These are phyloP conservation scores for Hybognathus amarus DNA, from an alignment of 2,797 vertebrate species.

Conservation along the genomic window DNA sequence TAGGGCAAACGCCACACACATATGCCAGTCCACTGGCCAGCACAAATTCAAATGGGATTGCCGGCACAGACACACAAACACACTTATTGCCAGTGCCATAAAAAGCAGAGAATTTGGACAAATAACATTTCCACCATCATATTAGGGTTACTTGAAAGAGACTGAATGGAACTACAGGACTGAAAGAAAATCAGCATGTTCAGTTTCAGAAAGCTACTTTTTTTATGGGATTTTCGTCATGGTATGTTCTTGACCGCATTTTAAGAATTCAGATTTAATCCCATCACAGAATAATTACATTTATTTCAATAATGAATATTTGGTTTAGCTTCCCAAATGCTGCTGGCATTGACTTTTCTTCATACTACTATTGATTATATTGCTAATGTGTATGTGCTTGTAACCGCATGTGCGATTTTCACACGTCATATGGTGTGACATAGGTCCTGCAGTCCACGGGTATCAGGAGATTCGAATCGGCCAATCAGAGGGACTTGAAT, in stretches of 20 bases:
- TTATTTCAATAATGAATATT: neutral
- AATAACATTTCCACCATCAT: slow-evolving; percentile 44
- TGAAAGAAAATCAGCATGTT: slow-evolving; percentile 21
- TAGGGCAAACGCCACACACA: slow-evolving; percentile 54
- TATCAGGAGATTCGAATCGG: slow-evolving; percentile 56
- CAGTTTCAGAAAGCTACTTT: neutral
- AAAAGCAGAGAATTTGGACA: slow-evolving; percentile 49
- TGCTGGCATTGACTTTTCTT: neutral
- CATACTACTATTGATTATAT: slow-evolving; percentile 37
- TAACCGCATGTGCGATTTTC: slow-evolving; percentile 14
- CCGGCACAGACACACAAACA: slow-evolving; percentile 38
- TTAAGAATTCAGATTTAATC: neutral
- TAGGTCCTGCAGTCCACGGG: slow-evolving; percentile 16
- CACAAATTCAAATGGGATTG: slow-evolving; percentile 38
- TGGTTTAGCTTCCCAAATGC: neutral
- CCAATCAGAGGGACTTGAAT: slow-evolving; percentile 53
- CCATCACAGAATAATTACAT: neutral
- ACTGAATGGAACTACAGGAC: neutral
- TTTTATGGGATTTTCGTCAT: neutral
- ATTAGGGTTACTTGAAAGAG: slow-evolving; percentile 40
- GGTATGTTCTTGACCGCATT: neutral
- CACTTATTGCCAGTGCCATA: slow-evolving; percentile 38
- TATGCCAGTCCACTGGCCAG: slow-evolving; percentile 28
- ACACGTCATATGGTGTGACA: slow-evolving; percentile 60
- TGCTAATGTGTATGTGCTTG: slow-evolving; percentile 40